Conservation (phyloP, 2,888 invertebrate species). For the Polyommatus iphigenia region DNA sequence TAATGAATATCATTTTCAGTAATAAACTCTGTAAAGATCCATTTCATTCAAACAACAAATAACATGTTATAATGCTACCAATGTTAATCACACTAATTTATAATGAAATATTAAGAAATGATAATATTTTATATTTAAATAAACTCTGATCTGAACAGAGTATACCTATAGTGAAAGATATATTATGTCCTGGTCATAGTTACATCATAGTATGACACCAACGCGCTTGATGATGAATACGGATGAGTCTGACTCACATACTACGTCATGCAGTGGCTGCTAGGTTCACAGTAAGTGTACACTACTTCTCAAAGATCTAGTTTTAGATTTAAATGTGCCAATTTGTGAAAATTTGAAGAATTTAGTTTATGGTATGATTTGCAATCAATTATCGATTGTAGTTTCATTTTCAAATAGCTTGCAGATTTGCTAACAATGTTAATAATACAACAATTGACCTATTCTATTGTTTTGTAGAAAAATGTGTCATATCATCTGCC, state of each 20-base stretch:
- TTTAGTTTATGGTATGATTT: no score
- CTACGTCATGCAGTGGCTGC: conserved; percentile 28
- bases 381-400: neutral
- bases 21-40: no score
- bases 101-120: no score
- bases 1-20: no score
- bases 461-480: neutral
- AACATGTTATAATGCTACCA: no score
- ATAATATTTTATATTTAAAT: neutral
- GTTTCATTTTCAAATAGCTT: neutral
- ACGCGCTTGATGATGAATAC: neutral
- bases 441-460: neutral
- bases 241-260: neutral
- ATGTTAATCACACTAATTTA: no score
- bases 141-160: neutral
- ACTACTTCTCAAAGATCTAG: neutral
- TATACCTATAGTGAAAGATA: neutral
- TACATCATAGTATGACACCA: conserved; percentile 13
- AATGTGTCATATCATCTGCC: no score
- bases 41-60: no score
- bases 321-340: neutral
- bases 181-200: neutral
- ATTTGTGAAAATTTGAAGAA: neutral
- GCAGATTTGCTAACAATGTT: neutral
- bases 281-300: neutral